Evolutionary conservation across 2,797 vertebrate species (phyloP).

Genomic region (Natrix natrix): DNA sequence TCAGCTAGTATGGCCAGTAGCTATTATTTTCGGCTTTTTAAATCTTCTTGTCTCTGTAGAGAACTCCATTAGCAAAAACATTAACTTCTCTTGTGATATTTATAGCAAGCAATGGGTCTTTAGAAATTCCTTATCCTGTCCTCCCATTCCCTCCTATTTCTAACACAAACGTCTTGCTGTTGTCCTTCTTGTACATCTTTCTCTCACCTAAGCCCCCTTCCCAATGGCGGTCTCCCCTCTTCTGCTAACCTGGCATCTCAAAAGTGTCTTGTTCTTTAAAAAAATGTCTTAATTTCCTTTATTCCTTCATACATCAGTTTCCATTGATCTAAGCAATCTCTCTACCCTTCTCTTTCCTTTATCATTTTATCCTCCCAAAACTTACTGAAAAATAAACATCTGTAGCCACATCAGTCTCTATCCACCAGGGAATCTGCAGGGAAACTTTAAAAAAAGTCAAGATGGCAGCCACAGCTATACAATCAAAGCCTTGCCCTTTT

Average conservation of each 20-base stretch:
- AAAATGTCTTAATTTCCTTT: neutral
- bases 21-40: neutral
- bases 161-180: neutral
- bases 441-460: neutral
- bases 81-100: neutral
- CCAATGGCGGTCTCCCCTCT: neutral
- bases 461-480: neutral
- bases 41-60: neutral
- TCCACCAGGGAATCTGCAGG: neutral
- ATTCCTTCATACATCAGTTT: neutral
- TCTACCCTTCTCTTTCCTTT: neutral
- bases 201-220: neutral
- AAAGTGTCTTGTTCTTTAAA: neutral
- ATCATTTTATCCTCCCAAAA: neutral
- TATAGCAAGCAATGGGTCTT: neutral
- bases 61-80: neutral
- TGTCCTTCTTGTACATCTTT: neutral
- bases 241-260: neutral
- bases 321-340: neutral
- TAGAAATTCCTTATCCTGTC: neutral
- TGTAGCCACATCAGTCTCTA: neutral
- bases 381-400: neutral
- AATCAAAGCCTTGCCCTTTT: neutral
- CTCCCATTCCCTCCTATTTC: neutral
- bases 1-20: neutral